Percentiles rank a stretch among this genome's conserved stretches.
phyloP scores from a whole-genome alignment of 2,888 invertebrate species.

The Ptilodon capucinus region DNA sequence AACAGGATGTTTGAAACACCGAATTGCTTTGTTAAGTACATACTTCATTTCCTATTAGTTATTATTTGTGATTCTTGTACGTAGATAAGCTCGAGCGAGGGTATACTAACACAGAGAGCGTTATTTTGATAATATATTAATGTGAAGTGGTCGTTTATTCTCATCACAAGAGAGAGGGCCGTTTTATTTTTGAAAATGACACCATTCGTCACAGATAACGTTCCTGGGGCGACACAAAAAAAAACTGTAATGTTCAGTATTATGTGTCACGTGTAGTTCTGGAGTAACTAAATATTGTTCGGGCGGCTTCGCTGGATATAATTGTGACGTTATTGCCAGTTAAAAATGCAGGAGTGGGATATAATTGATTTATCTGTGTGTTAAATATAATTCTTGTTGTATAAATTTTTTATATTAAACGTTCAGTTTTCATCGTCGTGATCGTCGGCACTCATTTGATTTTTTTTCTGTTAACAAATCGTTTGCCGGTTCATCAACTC shows the following conservation, averaged over 20 bases:
- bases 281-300: conserved; percentile 68
- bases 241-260: conserved; percentile 62
- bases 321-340: conserved; percentile 54
- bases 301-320: conserved; percentile 48
- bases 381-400: neutral
- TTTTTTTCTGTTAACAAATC: conserved; percentile 2
- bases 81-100: conserved; percentile 58
- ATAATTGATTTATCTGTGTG: conserved; percentile 33
- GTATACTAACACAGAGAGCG: conserved; percentile 52
- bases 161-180: conserved; percentile 58
- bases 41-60: conserved; percentile 72
- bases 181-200: conserved; percentile 80
- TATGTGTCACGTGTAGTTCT: conserved; percentile 63
- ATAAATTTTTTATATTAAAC: neutral
- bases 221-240: conserved; percentile 55
- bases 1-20: conserved; percentile 76
- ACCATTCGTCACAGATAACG: conserved; percentile 78
- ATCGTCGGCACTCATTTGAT: conserved; percentile 12
- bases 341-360: conserved; percentile 29
- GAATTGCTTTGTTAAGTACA: conserved; percentile 67
- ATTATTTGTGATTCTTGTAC: conserved; percentile 66
- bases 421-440: too few species aligned
- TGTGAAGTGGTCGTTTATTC: conserved; percentile 69
- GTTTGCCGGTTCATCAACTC: too few species aligned
- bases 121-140: conserved; percentile 76